Conservation (phyloP, 2,797 vertebrate genomes). For the Dipus sagitta region DNA sequence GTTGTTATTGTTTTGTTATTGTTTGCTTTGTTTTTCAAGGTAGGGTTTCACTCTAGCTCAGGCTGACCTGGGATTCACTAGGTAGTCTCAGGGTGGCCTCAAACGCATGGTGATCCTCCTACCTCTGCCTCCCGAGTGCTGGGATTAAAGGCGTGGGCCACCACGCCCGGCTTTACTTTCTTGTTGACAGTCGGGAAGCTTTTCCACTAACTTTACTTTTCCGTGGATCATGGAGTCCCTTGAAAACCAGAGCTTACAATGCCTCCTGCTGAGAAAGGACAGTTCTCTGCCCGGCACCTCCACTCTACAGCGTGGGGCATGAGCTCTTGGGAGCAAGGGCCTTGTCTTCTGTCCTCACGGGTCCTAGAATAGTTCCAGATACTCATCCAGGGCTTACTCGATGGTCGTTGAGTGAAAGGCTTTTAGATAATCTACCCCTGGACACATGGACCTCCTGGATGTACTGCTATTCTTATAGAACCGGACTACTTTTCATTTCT, state of each 20-base stretch:
- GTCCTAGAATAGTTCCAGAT: neutral
- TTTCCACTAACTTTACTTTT: neutral
- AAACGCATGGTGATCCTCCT: too few species aligned
- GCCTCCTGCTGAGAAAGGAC: neutral
- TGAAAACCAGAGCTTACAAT: neutral
- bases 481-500: neutral
- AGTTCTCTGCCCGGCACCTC: rapidly evolving
- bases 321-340: neutral
- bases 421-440: neutral
- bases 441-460: neutral
- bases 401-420: neutral
- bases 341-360: neutral
- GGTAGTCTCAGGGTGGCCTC: too few species aligned
- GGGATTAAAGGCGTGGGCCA: too few species aligned
- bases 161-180: neutral
- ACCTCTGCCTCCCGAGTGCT: too few species aligned
- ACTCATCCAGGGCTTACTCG: neutral
- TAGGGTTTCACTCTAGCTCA: too few species aligned
- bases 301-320: neutral
- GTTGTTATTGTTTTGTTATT: too few species aligned
- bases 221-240: neutral
- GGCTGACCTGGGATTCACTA: too few species aligned
- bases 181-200: too few species aligned
- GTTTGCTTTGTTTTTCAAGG: too few species aligned
- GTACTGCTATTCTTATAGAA: neutral